Conservation (phyloP, 2,888 invertebrate genomes). For the Agriopis marginaria region DNA sequence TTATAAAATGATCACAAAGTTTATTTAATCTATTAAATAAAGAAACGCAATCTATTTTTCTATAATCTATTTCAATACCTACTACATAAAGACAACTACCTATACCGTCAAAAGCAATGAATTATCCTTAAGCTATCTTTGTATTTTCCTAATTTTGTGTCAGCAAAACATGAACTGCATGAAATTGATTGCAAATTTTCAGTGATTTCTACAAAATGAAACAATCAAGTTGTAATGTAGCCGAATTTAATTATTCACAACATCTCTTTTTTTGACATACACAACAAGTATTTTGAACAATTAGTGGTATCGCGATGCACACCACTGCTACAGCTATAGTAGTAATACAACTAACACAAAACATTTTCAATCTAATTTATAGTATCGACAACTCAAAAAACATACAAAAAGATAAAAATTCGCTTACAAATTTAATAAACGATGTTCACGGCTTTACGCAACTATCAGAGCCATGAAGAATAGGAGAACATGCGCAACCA, state of each 20-base stretch:
- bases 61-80: neutral
- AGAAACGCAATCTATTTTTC: neutral
- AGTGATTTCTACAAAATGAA: slow-evolving; percentile 14
- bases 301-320: slow-evolving; percentile 45
- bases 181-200: neutral
- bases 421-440: slow-evolving; percentile 39
- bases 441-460: slow-evolving; percentile 12
- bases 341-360: slow-evolving; percentile 45
- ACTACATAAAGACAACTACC: neutral
- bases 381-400: neutral
- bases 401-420: slow-evolving; percentile 34
- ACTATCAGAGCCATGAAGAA: neutral
- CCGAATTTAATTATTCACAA: slow-evolving; percentile 21
- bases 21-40: neutral
- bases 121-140: neutral
- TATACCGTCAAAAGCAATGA: neutral
- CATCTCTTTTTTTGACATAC: slow-evolving; percentile 21
- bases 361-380: slow-evolving; percentile 42
- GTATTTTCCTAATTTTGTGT: too few species aligned
- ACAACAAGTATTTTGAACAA: slow-evolving; percentile 48
- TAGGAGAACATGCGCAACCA: slow-evolving; percentile 25
- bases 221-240: slow-evolving; percentile 28
- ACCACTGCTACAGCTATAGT: slow-evolving; percentile 39
- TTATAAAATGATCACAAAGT: neutral
- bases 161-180: neutral